Evolutionary conservation across 1,140 invertebrate species (phyloP).

Genomic region (Cotesia chilonis): DNA sequence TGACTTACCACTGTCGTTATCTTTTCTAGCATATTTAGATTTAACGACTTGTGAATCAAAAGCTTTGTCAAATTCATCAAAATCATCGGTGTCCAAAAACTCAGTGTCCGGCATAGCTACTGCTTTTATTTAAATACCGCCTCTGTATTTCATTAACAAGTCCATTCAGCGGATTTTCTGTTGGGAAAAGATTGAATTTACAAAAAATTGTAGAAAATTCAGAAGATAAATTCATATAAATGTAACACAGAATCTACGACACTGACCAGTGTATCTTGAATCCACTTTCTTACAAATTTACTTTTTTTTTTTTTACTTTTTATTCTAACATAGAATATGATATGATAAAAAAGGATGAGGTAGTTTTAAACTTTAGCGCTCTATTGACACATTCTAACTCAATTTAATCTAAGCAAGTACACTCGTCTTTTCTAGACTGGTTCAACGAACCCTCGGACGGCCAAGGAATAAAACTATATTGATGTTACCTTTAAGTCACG

Average conservation of each 20-base stretch:
- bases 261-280: no score
- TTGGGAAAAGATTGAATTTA: background rate
- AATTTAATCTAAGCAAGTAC: constrained; percentile 5
- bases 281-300: background rate
- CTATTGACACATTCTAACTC: constrained; percentile 8
- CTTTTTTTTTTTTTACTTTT: no score
- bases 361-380: constrained; percentile 11
- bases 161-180: constrained; percentile 42
- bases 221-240: background rate
- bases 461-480: constrained; percentile 6
- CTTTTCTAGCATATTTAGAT: constrained; percentile 37
- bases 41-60: constrained; percentile 41
- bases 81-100: constrained; percentile 39
- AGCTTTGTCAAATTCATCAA: constrained; percentile 39
- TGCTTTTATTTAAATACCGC: constrained; percentile 39
- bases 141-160: constrained; percentile 35
- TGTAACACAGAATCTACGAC: background rate
- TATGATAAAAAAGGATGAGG: no score
- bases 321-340: background rate
- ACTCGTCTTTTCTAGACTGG: background rate
- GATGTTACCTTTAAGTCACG: no score
- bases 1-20: constrained; percentile 43
- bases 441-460: background rate
- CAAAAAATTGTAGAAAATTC: background rate
- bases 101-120: constrained; percentile 28